A percentile compares a stretch with the other conserved stretches of the same genome.
phyloP scores from a whole-genome alignment of 2,797 vertebrate genomes.

The Eleutherodactylus coqui region DNA sequence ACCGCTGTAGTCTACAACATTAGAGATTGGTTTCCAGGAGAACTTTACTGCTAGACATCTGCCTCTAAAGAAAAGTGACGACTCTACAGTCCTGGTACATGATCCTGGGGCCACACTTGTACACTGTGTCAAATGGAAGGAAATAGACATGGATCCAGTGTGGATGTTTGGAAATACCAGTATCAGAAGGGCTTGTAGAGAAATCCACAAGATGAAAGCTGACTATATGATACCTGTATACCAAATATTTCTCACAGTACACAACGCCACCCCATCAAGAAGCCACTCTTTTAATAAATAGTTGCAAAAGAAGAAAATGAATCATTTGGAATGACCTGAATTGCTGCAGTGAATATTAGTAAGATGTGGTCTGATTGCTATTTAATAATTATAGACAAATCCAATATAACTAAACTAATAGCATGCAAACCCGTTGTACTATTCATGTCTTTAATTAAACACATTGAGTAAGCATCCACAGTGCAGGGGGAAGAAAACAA shows the following conservation, averaged over 20 bases:
- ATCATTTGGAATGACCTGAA: no score
- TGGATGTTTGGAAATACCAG: not conserved
- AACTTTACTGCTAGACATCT: conserved; percentile 9
- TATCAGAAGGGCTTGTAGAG: not conserved
- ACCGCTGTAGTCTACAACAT: not conserved
- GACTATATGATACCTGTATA: no score
- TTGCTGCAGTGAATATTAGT: no score
- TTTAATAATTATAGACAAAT: no score
- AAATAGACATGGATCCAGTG: not conserved
- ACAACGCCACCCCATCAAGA: not conserved
- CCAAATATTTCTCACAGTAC: not conserved
- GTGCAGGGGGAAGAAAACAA: no score
- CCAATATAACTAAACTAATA: no score
- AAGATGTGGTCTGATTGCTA: no score
- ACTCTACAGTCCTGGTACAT: not conserved
- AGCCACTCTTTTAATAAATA: no score
- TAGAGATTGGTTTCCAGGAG: not conserved
- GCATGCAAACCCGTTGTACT: no score
- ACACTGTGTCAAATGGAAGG: not conserved
- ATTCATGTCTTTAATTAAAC: no score
- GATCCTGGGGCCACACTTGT: not conserved
- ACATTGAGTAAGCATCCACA: no score
- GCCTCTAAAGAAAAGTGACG: not conserved
- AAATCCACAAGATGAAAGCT: not conserved
- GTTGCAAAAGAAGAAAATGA: no score